Percentiles rank a stretch among this genome's conserved stretches.
Conservation (phyloP, 1,140 invertebrate species). For the Platorchestia sp. region DNA sequence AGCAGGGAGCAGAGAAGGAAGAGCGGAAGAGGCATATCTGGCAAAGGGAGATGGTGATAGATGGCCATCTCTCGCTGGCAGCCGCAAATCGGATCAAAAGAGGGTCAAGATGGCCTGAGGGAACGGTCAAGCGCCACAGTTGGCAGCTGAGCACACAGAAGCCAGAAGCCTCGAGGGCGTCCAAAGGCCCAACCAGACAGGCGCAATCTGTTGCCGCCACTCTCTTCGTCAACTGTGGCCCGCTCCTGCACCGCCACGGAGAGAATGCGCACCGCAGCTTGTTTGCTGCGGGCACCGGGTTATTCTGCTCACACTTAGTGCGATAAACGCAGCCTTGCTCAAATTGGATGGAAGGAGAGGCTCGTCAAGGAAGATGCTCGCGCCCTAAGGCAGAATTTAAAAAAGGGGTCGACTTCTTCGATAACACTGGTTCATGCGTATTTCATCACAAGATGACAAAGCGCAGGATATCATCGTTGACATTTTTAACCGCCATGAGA, state of each 20-base stretch:
- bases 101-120: conserved; percentile 53
- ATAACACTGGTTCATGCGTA: background rate
- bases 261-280: background rate
- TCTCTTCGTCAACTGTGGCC: background rate
- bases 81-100: conserved; percentile 48
- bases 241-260: background rate
- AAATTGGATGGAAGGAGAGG: background rate
- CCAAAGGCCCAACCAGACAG: background rate
- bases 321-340: background rate
- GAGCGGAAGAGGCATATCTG: conserved; percentile 20
- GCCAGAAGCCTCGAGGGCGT: conserved; percentile 33
- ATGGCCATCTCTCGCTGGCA: conserved; percentile 43
- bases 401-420: background rate
- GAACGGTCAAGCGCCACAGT: conserved; percentile 54
- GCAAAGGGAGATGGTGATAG: conserved; percentile 3
- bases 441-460: background rate
- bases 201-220: conserved; percentile 31
- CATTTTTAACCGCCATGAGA: too few relatives aligned
- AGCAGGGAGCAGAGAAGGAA: background rate
- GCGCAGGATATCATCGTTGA: too few relatives aligned
- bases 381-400: background rate
- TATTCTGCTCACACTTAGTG: background rate
- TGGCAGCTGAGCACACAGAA: conserved; percentile 49
- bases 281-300: background rate
- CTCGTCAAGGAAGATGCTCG: background rate